Evolutionary conservation across 2,113 vertebrate genomes (phyloP), one percentile per base, ranked within the genome.

Genomic region (Fukomys damarensis): DNA sequence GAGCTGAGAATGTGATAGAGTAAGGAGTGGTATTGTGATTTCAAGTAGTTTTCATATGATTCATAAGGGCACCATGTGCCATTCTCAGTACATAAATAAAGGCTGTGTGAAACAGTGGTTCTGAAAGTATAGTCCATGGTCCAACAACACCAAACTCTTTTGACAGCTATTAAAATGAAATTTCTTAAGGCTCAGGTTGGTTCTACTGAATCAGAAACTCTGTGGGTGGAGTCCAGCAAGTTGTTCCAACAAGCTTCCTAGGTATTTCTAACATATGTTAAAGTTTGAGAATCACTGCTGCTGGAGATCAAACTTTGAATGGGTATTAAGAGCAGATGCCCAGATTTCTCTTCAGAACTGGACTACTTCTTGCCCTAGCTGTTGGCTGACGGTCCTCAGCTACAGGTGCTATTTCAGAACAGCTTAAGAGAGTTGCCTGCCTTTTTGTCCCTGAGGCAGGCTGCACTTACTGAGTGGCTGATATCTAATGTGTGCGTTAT

Each of bases 1-100:
- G 80, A 80, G 80, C 43, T 92, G 46, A 89, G 83, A 96, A 96
- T 76, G 83, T 96, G 65, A 87, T 84, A 77, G 70, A 22, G 28
- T 46, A 43, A 80, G 32, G 38, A 80, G 43, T 32, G 19, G 2
- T 77, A 74, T 52, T 46, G 28, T 87, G 54, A 79, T 30, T 63
- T 95, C 30, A 72, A 87, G 56, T 86, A 5, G 35, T 85, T 95
- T 89, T 68, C 7, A 52, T 56, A 82, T 46, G 87, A 43, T 58
- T 85, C n/a, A 7, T 80, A 89, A 91, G 14, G 26, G 35, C 4
- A 28, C 13, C 7, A 38, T 63, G 52, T n/a, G 70, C 20, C n/a
- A 41, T 58, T 70, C 20, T 88, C 54, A 82, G 20, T 22, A 32
- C 32, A 59, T 84, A 72, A 83, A 85, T 66, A 94, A 58, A 52